A percentile compares a stretch with the other conserved stretches of the same genome.
These are phyloP conservation scores for Sinhomidia bicolor DNA, from an alignment of 2,888 invertebrate genomes.

Conservation along the genomic window DNA sequence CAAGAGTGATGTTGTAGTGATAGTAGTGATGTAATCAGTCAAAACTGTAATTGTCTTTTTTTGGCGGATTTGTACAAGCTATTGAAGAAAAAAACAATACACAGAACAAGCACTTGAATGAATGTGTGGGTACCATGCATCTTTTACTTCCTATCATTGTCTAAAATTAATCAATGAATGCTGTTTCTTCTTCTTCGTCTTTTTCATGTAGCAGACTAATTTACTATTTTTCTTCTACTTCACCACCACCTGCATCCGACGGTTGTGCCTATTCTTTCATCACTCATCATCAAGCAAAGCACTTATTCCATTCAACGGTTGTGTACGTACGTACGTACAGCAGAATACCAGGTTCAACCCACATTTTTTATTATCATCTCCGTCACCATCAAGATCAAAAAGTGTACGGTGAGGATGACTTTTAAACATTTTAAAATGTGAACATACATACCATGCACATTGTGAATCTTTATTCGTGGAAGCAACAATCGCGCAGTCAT, in stretches of 20 bases:
- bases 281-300: neutral
- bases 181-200: neutral
- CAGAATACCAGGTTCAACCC: conserved; percentile 63
- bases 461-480: conserved; percentile 28
- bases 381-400: conserved; percentile 30
- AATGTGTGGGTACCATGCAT: conserved; percentile 10
- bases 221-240: conserved; percentile 8
- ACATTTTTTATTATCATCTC: conserved; percentile 52
- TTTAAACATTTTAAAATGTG: too few relatives aligned
- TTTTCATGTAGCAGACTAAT: neutral
- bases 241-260: neutral
- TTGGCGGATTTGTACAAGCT: neutral
- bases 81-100: neutral
- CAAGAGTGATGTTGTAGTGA: neutral
- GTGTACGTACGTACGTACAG: too few relatives aligned
- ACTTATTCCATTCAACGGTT: conserved; percentile 30
- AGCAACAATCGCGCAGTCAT: conserved; percentile 57
- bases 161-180: conserved; percentile 62
- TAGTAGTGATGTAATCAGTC: conserved; percentile 45
- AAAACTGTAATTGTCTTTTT: conserved; percentile 20
- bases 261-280: neutral
- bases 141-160: conserved; percentile 60
- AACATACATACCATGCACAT: too few relatives aligned
- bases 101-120: neutral
- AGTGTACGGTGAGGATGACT: neutral